These are phyloP conservation scores for Temnothorax rugatulus DNA, from an alignment of 2,888 invertebrate genomes.

Conservation along the genomic window DNA sequence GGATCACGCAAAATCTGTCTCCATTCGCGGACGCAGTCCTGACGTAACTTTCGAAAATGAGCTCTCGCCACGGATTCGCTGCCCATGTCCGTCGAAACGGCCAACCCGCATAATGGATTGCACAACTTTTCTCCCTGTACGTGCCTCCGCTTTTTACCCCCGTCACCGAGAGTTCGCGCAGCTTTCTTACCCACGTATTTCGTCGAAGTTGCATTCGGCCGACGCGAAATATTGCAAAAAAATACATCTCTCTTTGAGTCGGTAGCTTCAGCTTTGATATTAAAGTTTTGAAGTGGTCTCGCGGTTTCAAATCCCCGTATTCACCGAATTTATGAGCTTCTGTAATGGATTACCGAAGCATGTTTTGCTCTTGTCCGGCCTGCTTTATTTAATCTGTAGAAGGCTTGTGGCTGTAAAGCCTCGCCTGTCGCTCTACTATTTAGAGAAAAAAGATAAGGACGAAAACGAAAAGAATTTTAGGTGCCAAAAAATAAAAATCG, in stretches of 20 bases:
- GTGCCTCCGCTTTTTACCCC: constrained; percentile 16
- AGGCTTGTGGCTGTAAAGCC: not conserved
- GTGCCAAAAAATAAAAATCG: not conserved
- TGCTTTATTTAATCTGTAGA: not conserved
- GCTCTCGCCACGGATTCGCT: constrained; percentile 22
- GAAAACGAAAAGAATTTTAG: not conserved
- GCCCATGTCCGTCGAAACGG: constrained; percentile 22
- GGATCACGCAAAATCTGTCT: constrained; percentile 25
- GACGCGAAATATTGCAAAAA: constrained; percentile 26
- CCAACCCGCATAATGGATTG: constrained; percentile 60
- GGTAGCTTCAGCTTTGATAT: constrained; percentile 81
- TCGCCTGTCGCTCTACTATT: not conserved
- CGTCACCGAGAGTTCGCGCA: constrained; percentile 25
- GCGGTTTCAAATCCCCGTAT: constrained; percentile 65
- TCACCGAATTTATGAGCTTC: constrained; percentile 57
- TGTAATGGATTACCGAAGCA: constrained; percentile 73
- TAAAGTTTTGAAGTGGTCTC: constrained; percentile 70
- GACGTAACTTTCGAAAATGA: constrained; percentile 43
- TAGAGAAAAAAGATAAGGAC: not conserved
- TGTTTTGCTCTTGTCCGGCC: constrained; percentile 69
- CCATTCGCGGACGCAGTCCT: constrained; percentile 4
- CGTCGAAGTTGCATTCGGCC: constrained; percentile 33
- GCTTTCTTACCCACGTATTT: constrained; percentile 41
- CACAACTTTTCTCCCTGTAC: constrained; percentile 59
- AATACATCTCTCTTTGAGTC: constrained; percentile 63